These are phyloP conservation scores for Margarornis squamiger DNA, from an alignment of 2,797 vertebrate species.

Conservation along the genomic window DNA sequence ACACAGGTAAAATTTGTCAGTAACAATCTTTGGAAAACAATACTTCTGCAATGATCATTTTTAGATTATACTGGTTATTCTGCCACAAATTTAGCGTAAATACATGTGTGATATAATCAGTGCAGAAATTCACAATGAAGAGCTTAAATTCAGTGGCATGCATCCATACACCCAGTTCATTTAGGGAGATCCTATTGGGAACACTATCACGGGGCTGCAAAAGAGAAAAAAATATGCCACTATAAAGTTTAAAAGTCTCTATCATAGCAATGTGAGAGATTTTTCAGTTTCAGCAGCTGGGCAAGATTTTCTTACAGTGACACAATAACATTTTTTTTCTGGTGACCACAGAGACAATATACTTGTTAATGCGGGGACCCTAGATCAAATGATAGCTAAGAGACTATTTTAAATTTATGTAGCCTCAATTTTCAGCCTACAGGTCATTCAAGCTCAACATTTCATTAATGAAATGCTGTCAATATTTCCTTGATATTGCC, in stretches of 20 bases:
- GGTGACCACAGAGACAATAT: neutral
- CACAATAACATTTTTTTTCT: neutral
- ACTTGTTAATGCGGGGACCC: neutral
- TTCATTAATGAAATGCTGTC: constrained; percentile 43
- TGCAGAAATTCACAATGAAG: neutral
- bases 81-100: neutral
- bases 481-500: constrained; percentile 50
- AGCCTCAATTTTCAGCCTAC: constrained; percentile 18
- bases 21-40: neutral
- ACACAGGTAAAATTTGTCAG: neutral
- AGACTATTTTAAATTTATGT: constrained; percentile 5
- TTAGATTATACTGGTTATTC: neutral
- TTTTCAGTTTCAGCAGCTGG: neutral
- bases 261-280: neutral
- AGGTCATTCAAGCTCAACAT: constrained; percentile 36
- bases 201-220: neutral
- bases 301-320: neutral
- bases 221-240: neutral
- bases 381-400: neutral
- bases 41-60: neutral
- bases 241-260: neutral
- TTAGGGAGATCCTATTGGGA: neutral
- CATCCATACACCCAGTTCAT: neutral
- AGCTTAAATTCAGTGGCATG: neutral
- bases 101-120: neutral